phyloP scores from a whole-genome alignment of 2,797 vertebrate species.

The Pangasius djambal region DNA sequence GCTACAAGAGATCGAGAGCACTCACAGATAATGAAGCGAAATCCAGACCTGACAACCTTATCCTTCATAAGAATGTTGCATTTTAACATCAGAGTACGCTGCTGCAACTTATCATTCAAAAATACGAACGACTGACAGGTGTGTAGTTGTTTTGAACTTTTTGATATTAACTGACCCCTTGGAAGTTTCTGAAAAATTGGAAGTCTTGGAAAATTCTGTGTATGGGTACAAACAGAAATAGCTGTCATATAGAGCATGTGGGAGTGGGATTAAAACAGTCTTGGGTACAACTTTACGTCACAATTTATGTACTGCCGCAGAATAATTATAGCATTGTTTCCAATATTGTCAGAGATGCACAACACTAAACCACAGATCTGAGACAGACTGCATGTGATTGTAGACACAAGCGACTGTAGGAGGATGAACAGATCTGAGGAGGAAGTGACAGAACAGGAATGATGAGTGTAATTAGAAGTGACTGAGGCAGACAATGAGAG shows the following conservation, averaged over 20 bases:
- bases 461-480: constrained; percentile 25
- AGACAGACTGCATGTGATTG: background rate
- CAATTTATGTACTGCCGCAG: background rate
- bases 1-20: background rate
- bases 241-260: background rate
- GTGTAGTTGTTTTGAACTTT: background rate
- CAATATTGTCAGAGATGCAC: background rate
- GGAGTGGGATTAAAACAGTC: background rate
- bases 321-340: background rate
- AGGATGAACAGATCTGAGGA: constrained; percentile 8
- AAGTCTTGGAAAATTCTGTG: background rate
- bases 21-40: background rate
- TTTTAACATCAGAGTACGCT: too few species aligned
- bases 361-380: too few species aligned
- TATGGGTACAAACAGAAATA: background rate
- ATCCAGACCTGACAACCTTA: background rate
- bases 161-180: background rate
- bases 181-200: too few species aligned
- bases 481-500: constrained; percentile 9
- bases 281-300: background rate
- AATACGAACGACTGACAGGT: background rate
- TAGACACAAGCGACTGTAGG: background rate
- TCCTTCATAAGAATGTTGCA: background rate
- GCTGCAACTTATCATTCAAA: background rate
- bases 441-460: background rate